Percentiles rank a stretch among this genome's conserved stretches.
phyloP scores from a whole-genome alignment of 2,113 vertebrate genomes.

The Vicugna pacos region DNA sequence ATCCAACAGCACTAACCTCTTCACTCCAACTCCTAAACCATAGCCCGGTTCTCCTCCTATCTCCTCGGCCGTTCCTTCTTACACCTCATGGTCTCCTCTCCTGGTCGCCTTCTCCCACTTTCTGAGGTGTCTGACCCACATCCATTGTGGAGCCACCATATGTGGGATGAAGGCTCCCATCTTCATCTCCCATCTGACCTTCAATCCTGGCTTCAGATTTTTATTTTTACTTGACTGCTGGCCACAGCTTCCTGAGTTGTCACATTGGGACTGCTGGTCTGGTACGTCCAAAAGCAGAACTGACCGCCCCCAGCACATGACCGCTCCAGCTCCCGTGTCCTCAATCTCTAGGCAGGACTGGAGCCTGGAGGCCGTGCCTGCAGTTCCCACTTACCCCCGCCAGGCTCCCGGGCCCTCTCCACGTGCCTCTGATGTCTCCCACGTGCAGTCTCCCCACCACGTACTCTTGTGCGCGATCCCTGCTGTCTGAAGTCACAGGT shows the following conservation, averaged over 20 bases:
- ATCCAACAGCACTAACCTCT: no score
- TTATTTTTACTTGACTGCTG: neutral
- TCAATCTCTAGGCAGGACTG: no score
- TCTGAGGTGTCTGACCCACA: neutral
- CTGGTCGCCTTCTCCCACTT: neutral
- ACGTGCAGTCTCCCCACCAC: neutral
- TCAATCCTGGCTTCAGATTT: neutral
- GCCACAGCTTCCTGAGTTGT: neutral
- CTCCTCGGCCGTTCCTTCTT: fast-evolving
- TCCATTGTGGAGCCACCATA: neutral
- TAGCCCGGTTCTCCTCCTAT: fast-evolving
- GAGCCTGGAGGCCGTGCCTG: no score
- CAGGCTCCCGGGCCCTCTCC: neutral
- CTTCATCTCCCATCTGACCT: neutral
- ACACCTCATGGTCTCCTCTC: neutral
- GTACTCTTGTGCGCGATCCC: neutral
- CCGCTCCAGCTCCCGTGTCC: neutral
- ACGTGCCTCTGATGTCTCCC: neutral
- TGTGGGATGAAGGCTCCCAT: neutral
- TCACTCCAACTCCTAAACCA: neutral
- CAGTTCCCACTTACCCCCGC: no score
- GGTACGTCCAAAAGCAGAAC: neutral
- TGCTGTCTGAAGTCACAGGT: no score
- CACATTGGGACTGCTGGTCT: fast-evolving
- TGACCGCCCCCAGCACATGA: no score